Conservation (phyloP, 2,113 vertebrate genomes). For the Pygoscelis adeliae region DNA sequence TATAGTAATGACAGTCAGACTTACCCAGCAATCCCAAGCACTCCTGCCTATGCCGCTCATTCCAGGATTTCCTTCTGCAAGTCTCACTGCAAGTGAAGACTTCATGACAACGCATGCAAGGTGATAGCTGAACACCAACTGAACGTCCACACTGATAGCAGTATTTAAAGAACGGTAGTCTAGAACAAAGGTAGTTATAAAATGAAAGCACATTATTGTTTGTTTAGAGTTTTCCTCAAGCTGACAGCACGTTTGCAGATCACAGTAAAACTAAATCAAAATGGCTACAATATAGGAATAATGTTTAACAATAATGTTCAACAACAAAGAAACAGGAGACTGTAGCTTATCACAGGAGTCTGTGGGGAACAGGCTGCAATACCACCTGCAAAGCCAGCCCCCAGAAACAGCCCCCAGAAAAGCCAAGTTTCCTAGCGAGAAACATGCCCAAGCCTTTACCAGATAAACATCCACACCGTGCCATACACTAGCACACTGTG, state of each 20-base stretch:
- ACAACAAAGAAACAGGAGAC: not conserved
- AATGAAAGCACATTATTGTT: not conserved
- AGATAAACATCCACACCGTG: not conserved
- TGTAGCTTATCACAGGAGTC: not conserved
- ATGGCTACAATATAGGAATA: not conserved
- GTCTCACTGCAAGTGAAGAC: slow-evolving; percentile 80
- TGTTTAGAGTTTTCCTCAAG: not conserved
- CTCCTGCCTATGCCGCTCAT: slow-evolving; percentile 75
- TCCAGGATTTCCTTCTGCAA: slow-evolving; percentile 81
- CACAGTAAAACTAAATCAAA: not conserved
- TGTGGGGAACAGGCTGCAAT: not conserved
- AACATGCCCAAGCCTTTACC: not conserved
- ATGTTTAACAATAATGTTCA: not conserved
- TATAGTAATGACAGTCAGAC: not conserved
- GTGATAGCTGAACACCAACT: slow-evolving; percentile 66
- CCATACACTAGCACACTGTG: too few relatives aligned
- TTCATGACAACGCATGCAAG: slow-evolving; percentile 76
- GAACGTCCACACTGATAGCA: slow-evolving; percentile 86
- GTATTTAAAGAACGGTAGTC: slow-evolving; percentile 76
- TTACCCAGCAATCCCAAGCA: slow-evolving; percentile 67
- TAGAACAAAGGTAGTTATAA: not conserved
- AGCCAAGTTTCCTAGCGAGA: not conserved
- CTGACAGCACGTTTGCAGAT: not conserved
- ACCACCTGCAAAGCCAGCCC: not conserved
- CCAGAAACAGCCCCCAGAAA: too few relatives aligned